These are phyloP conservation scores for Odiellus spinosus DNA, from an alignment of 2,888 invertebrate genomes.

Conservation along the genomic window DNA sequence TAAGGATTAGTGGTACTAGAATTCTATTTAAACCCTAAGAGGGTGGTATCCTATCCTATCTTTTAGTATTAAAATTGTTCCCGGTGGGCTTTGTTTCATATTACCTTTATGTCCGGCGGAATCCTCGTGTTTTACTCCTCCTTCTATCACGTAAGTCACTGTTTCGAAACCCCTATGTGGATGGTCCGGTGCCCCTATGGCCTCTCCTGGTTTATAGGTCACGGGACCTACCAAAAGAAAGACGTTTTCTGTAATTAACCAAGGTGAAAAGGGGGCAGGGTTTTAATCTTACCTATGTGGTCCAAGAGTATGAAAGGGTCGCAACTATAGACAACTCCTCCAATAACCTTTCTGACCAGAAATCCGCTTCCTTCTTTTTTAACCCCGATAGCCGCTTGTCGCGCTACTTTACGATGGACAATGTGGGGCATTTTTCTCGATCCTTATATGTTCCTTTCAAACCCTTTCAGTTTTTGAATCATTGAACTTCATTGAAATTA, in stretches of 20 bases:
- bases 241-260: too few species aligned
- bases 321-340: slow-evolving; percentile 19
- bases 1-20: background rate
- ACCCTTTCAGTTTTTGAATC: too few species aligned
- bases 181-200: slow-evolving; percentile 26
- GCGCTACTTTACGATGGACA: slow-evolving; percentile 12
- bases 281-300: slow-evolving; percentile 22
- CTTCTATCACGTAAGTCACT: slow-evolving; percentile 25
- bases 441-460: too few species aligned
- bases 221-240: slow-evolving; percentile 7
- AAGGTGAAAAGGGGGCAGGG: too few species aligned
- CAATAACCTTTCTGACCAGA: slow-evolving; percentile 22
- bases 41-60: too few species aligned
- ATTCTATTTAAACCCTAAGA: too few species aligned
- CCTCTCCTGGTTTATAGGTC: slow-evolving; percentile 14
- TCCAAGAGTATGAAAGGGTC: slow-evolving; percentile 25
- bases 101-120: slow-evolving; percentile 24
- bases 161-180: slow-evolving; percentile 27
- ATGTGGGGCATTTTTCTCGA: slow-evolving; percentile 8
- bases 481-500: too few species aligned
- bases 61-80: too few species aligned
- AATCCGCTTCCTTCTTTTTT: slow-evolving; percentile 23
- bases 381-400: slow-evolving; percentile 16
- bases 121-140: slow-evolving; percentile 25
- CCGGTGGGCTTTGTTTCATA: too few species aligned